These are phyloP conservation scores for Crotalus horridus DNA, from an alignment of 2,113 vertebrate genomes.

Conservation along the genomic window DNA sequence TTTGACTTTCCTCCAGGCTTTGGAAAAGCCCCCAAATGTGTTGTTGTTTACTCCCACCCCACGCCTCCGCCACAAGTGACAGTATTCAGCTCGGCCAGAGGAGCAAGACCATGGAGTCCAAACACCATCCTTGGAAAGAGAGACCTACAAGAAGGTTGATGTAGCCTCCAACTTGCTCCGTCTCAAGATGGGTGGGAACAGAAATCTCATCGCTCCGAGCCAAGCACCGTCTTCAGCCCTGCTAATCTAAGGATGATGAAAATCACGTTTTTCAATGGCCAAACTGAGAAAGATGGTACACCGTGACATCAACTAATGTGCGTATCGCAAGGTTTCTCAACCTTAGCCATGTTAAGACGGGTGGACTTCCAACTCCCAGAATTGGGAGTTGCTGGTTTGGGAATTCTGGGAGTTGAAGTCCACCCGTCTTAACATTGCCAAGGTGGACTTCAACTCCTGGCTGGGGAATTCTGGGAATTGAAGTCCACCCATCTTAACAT, in stretches of 20 bases:
- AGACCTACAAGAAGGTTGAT: neutral
- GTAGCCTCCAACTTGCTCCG: neutral
- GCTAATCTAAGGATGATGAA: neutral
- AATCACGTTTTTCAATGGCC: neutral
- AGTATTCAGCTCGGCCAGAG: neutral
- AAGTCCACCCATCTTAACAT: too few species aligned
- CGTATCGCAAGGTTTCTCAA: neutral
- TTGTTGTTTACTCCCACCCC: neutral
- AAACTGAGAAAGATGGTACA: neutral
- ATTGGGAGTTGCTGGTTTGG: too few species aligned
- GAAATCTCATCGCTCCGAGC: neutral
- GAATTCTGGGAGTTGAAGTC: too few species aligned
- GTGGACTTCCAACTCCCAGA: too few species aligned
- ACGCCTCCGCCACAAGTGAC: neutral
- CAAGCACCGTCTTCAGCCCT: neutral
- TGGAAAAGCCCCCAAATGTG: neutral
- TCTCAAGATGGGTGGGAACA: neutral
- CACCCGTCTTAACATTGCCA: too few species aligned
- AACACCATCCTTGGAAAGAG: neutral
- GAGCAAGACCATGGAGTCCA: neutral
- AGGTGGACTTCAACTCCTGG: too few species aligned
- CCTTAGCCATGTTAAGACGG: too few species aligned
- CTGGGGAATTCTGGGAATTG: too few species aligned
- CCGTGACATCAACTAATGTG: neutral
- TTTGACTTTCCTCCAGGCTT: neutral